These are phyloP conservation scores for Harpagoxenus sublaevis DNA, from an alignment of 2,888 invertebrate genomes.

Conservation along the genomic window DNA sequence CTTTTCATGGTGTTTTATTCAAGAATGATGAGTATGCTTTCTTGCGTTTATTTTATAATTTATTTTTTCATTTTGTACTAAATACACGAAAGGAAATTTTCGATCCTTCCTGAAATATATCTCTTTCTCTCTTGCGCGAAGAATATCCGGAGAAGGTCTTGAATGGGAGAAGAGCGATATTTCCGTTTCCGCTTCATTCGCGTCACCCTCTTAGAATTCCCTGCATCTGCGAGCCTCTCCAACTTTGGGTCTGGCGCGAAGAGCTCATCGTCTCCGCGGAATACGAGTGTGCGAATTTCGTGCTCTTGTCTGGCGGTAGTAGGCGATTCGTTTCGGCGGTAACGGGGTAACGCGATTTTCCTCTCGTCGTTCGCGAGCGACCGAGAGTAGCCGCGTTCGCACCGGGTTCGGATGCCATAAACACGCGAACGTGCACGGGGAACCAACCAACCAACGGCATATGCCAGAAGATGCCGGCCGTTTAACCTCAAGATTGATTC, in stretches of 20 bases:
- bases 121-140: not conserved
- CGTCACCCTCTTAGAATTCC: conserved; percentile 23
- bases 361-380: conserved; percentile 54
- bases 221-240: conserved; percentile 14
- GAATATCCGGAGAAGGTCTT: not conserved
- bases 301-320: conserved; percentile 64
- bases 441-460: conserved; percentile 23
- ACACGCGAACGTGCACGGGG: conserved; percentile 46
- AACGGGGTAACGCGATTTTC: conserved; percentile 70
- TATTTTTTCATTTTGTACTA: not conserved
- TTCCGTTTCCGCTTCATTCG: conserved; percentile 33
- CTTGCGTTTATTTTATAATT: not conserved
- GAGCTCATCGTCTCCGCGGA: not conserved
- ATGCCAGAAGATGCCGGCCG: conserved; percentile 41
- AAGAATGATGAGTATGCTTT: not conserved
- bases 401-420: conserved; percentile 57
- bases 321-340: conserved; percentile 66
- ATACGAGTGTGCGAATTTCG: conserved; percentile 48
- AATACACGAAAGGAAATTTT: not conserved
- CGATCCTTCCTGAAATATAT: not conserved
- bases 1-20: not conserved
- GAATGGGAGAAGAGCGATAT: conserved; percentile 23
- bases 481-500: conserved; percentile 48
- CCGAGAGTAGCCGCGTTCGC: conserved; percentile 47
- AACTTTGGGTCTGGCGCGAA: conserved; percentile 22